Percentiles rank a stretch among this genome's conserved stretches.
Conservation (phyloP, 2,113 vertebrate species). For the Hystrix cristata region DNA sequence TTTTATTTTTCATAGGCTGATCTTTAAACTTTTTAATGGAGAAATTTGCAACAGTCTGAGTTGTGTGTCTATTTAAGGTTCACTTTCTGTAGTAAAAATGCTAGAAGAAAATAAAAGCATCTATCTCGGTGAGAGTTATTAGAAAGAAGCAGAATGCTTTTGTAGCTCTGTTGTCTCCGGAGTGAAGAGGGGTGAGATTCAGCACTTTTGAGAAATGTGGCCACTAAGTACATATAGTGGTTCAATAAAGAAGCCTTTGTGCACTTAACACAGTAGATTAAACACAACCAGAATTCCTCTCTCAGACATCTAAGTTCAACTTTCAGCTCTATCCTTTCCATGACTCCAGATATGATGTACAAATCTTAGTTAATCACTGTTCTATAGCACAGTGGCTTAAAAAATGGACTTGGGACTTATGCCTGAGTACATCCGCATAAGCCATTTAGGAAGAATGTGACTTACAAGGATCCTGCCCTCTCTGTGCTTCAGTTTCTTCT, state of each 20-base stretch:
- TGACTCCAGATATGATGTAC: not conserved
- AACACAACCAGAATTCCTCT: not conserved
- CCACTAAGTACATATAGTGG: not conserved
- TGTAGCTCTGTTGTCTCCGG: not conserved
- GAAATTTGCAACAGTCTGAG: not conserved
- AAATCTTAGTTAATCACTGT: not conserved
- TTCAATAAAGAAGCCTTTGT: not conserved
- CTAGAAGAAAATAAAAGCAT: not conserved
- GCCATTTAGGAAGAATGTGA: not conserved
- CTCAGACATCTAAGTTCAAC: not conserved
- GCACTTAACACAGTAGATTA: not conserved
- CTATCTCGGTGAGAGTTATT: not conserved
- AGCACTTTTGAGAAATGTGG: conserved; percentile 10
- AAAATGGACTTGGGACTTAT: not conserved
- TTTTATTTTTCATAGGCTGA: not conserved
- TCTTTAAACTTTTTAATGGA: not conserved
- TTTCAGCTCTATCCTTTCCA: not conserved
- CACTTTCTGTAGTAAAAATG: not conserved
- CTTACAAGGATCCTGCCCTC: not conserved
- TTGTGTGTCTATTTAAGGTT: not conserved
- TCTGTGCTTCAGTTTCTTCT: not conserved
- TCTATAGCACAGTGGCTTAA: not conserved
- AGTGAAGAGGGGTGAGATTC: not conserved
- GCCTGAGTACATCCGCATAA: not conserved
- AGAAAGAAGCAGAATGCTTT: conserved; percentile 14